phyloP scores from a whole-genome alignment of 1,140 invertebrate species.

The Arion vulgaris region DNA sequence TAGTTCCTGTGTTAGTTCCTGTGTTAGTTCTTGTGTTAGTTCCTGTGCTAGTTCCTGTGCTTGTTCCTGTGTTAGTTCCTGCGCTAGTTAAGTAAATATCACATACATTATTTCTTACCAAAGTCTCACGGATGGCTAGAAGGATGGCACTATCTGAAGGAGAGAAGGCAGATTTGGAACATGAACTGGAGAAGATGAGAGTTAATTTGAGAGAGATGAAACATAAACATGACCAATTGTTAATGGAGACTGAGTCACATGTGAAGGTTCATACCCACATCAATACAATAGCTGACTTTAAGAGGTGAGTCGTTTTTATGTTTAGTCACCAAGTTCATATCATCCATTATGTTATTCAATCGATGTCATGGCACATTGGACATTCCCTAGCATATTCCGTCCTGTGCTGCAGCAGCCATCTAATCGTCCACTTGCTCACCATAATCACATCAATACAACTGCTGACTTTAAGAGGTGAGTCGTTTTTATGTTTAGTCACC shows the following conservation, averaged over 20 bases:
- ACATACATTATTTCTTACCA: conserved; percentile 12
- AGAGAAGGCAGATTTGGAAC: conserved; percentile 61
- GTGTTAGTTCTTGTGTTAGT: too few species aligned
- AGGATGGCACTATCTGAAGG: conserved; percentile 51
- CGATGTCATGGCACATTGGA: too few species aligned
- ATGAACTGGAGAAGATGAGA: conserved; percentile 55
- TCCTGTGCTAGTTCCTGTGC: too few species aligned
- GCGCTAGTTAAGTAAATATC: too few species aligned
- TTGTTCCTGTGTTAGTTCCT: too few species aligned
- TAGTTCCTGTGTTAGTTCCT: too few species aligned
- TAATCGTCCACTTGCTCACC: too few species aligned
- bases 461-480: conserved; percentile 62
- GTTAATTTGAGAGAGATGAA: conserved; percentile 53
- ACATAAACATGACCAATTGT: conserved; percentile 58
- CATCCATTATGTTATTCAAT: too few species aligned
- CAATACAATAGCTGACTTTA: conserved; percentile 59
- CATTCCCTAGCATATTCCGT: neutral
- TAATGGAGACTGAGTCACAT: conserved; percentile 51
- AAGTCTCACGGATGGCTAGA: conserved; percentile 61
- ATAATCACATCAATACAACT: conserved; percentile 60
- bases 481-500: too few species aligned
- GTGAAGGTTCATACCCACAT: conserved; percentile 60
- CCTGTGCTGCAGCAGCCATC: neutral
- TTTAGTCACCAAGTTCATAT: too few species aligned
- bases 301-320: conserved; percentile 60